Percentiles rank a stretch among this genome's conserved stretches.
These are phyloP conservation scores for Ciconia boyciana DNA, from an alignment of 2,113 vertebrate genomes.

Conservation along the genomic window DNA sequence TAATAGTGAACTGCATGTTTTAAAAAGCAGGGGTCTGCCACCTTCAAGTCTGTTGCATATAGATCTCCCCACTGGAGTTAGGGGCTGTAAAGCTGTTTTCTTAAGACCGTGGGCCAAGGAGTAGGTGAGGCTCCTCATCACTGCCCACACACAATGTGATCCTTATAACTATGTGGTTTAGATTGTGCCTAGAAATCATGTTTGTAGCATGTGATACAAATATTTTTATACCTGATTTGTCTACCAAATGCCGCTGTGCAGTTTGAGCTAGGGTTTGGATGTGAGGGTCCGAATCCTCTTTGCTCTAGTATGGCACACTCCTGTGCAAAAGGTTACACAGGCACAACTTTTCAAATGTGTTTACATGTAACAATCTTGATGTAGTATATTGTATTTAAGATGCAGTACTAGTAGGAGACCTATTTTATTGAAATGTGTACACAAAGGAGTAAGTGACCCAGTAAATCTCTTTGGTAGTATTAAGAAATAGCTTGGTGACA, in stretches of 20 bases:
- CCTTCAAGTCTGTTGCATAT: not conserved
- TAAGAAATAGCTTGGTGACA: not conserved
- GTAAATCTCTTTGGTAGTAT: not conserved
- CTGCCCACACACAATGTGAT: fast-evolving
- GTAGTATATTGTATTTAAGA: not conserved
- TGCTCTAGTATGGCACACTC: not conserved
- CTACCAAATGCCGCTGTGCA: not conserved
- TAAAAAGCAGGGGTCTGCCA: not conserved
- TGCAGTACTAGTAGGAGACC: not conserved
- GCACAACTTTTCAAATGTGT: not conserved
- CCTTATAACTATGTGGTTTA: not conserved
- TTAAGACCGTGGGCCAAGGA: not conserved
- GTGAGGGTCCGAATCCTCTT: not conserved
- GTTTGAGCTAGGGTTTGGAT: not conserved
- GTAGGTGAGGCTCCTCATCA: not conserved
- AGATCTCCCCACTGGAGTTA: not conserved
- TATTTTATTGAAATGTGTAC: not conserved
- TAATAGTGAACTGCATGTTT: not conserved
- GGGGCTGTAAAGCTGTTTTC: not conserved
- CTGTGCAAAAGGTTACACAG: not conserved
- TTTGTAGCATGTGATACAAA: not conserved
- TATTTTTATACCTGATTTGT: not conserved
- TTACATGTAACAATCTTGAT: not conserved
- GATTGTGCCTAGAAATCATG: not conserved
- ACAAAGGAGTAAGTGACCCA: not conserved